Evolutionary conservation across 2,113 vertebrate species (phyloP).

Genomic region (Propithecus coquereli): DNA sequence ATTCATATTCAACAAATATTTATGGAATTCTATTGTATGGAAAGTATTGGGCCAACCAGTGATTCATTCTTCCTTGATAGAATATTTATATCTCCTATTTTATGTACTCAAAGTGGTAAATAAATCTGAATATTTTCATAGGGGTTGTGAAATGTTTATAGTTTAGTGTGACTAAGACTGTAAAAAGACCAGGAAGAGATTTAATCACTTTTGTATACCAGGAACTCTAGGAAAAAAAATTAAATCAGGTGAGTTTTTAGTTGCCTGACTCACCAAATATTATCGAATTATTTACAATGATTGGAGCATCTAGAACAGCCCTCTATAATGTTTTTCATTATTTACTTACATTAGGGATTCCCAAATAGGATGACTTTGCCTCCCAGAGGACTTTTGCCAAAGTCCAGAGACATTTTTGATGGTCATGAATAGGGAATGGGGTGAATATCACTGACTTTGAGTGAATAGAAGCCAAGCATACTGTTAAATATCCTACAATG

Average conservation of each 20-base stretch:
- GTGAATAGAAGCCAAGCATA: not conserved
- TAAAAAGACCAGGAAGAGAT: not conserved
- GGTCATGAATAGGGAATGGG: not conserved
- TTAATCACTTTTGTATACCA: not conserved
- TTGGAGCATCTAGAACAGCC: not conserved
- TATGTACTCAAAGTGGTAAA: not conserved
- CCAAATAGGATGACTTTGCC: not conserved
- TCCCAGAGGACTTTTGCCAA: not conserved
- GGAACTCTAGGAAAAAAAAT: not conserved
- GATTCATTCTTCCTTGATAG: not conserved
- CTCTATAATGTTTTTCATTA: not conserved
- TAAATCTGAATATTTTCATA: not conserved
- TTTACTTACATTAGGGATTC: not conserved
- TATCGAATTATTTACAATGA: not conserved
- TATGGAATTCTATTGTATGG: not conserved
- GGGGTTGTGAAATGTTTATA: not conserved
- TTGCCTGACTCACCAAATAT: not conserved
- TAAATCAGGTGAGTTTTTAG: not conserved
- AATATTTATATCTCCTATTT: not conserved
- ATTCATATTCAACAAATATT: slow-evolving; percentile 11
- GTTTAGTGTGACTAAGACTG: not conserved
- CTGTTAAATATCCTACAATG: not conserved
- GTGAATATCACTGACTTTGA: not conserved
- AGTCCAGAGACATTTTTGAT: not conserved
- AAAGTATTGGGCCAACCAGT: not conserved